A percentile compares a stretch with the other conserved stretches of the same genome.
Conservation (phyloP, 1,140 invertebrate species). For the Philaenus spumarius region DNA sequence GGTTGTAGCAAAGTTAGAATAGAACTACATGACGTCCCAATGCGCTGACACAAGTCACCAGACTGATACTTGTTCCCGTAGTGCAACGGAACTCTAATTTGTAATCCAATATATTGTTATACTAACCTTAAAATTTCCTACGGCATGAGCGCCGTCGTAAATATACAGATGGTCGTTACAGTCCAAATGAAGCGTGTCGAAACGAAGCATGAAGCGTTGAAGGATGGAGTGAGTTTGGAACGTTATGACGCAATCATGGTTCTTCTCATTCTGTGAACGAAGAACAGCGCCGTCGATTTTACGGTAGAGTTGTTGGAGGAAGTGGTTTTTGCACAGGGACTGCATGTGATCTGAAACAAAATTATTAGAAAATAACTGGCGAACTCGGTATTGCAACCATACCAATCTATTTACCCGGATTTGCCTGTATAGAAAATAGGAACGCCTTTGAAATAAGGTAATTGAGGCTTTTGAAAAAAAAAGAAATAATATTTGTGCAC, state of each 20-base stretch:
- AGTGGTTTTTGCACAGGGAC: slow-evolving; percentile 77
- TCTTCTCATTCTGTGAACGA: slow-evolving; percentile 78
- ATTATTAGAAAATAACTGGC: slow-evolving; percentile 21
- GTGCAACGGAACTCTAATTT: too few relatives aligned
- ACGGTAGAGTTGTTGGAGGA: slow-evolving; percentile 74
- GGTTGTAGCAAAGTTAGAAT: too few relatives aligned
- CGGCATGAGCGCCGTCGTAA: slow-evolving; percentile 85
- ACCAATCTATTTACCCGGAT: too few relatives aligned
- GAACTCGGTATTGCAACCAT: too few relatives aligned
- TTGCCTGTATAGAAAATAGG: too few relatives aligned
- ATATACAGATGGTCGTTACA: slow-evolving; percentile 91
- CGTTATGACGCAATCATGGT: slow-evolving; percentile 83
- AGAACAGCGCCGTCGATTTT: slow-evolving; percentile 87
- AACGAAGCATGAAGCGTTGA: slow-evolving; percentile 88
- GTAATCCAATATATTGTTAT: too few relatives aligned
- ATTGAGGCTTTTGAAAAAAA: too few relatives aligned
- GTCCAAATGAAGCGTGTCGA: slow-evolving; percentile 71
- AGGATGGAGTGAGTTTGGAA: slow-evolving; percentile 90
- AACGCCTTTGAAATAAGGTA: too few relatives aligned
- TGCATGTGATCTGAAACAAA: slow-evolving; percentile 74
- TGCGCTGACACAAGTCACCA: too few relatives aligned
- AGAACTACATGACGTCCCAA: too few relatives aligned
- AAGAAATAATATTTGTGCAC: too few relatives aligned
- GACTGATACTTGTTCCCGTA: too few relatives aligned
- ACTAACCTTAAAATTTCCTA: slow-evolving; percentile 74